These are phyloP conservation scores for Cactoblastis cactorum DNA, from an alignment of 2,888 invertebrate genomes.

Conservation along the genomic window DNA sequence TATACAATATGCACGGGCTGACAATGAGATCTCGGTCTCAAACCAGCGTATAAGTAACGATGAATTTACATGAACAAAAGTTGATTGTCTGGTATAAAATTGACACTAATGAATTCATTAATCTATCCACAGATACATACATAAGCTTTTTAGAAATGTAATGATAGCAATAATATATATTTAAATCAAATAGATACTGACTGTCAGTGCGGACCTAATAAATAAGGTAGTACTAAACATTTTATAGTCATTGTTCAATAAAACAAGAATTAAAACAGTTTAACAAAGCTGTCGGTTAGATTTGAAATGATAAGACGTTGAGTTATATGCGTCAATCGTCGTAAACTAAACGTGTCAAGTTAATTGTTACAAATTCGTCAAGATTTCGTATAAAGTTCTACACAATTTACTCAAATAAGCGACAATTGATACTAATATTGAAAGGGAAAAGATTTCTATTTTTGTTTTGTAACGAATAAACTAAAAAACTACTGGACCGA, in stretches of 20 bases:
- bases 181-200: not conserved
- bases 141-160: not conserved
- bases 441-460: no score
- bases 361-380: conserved; percentile 10
- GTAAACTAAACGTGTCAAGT: conserved; percentile 2
- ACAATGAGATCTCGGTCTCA: no score
- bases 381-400: conserved; percentile 1
- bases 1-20: no score
- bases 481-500: no score
- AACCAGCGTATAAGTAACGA: no score
- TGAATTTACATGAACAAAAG: no score
- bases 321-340: not conserved
- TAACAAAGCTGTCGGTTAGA: not conserved
- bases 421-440: no score
- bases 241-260: conserved; percentile 3
- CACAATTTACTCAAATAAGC: no score
- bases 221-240: conserved; percentile 6
- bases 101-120: not conserved
- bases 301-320: not conserved
- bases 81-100: not conserved
- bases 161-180: not conserved
- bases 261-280: conserved; percentile 6
- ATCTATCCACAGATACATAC: not conserved
- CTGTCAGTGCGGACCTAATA: not conserved
- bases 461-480: no score